Percentiles rank a stretch among this genome's conserved stretches.
These are phyloP conservation scores for Drosophila colorata DNA, from an alignment of 2,888 invertebrate species.

Conservation along the genomic window DNA sequence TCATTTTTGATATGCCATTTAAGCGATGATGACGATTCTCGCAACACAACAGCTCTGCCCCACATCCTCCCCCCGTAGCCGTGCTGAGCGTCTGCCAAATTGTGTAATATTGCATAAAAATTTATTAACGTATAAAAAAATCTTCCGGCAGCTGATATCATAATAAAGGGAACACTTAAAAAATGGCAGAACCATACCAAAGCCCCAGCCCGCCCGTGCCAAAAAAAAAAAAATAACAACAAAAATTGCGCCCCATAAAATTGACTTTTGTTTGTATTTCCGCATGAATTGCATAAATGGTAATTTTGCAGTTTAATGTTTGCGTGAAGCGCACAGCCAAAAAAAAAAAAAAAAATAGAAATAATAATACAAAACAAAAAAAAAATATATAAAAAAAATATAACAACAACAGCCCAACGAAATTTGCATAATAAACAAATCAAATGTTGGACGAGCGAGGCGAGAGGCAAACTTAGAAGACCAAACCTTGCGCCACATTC, in stretches of 20 bases:
- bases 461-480: slow-evolving; percentile 55
- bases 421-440: slow-evolving; percentile 81
- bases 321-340: slow-evolving; percentile 42
- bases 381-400: slow-evolving; percentile 29
- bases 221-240: slow-evolving; percentile 28
- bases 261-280: slow-evolving; percentile 82
- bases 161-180: slow-evolving; percentile 80
- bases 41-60: slow-evolving; percentile 1
- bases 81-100: slow-evolving; percentile 43
- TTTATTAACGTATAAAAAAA: slow-evolving; percentile 76
- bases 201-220: not conserved
- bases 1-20: slow-evolving; percentile 78
- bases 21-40: slow-evolving; percentile 50
- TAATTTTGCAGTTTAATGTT: slow-evolving; percentile 81
- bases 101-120: slow-evolving; percentile 80
- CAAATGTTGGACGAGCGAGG: slow-evolving; percentile 55
- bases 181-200: slow-evolving; percentile 54
- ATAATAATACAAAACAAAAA: slow-evolving; percentile 17
- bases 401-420: slow-evolving; percentile 41
- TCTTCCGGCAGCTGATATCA: slow-evolving; percentile 76
- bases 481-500: slow-evolving; percentile 43
- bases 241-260: slow-evolving; percentile 66
- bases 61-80: not conserved
- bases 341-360: slow-evolving; percentile 7
- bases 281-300: slow-evolving; percentile 82